Conservation (phyloP, 1,140 invertebrate genomes). For the Leptonema lineaticorne region DNA sequence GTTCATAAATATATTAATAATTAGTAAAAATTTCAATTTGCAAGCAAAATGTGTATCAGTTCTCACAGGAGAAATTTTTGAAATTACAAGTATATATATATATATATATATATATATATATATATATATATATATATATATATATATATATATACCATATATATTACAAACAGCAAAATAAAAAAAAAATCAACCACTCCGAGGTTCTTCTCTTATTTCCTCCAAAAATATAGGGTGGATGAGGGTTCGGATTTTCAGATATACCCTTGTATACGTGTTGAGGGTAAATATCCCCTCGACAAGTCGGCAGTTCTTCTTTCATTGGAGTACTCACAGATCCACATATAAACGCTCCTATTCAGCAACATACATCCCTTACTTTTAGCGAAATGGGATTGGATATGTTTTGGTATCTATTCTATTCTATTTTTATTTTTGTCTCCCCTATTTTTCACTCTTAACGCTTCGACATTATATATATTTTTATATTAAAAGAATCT, state of each 20-base stretch:
- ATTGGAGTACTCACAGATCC: slow-evolving; percentile 34
- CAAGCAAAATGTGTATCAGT: too few relatives aligned
- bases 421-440: too few relatives aligned
- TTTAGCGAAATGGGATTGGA: not conserved
- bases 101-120: not conserved
- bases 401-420: too few relatives aligned
- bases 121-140: not conserved
- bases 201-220: slow-evolving; percentile 12
- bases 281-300: slow-evolving; percentile 24
- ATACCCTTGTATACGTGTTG: slow-evolving; percentile 16
- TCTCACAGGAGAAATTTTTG: too few relatives aligned
- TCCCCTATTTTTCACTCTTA: too few relatives aligned
- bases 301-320: slow-evolving; percentile 26
- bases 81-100: not conserved
- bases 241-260: slow-evolving; percentile 13
- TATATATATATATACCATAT: not conserved
- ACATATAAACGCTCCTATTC: slow-evolving; percentile 22
- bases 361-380: slow-evolving; percentile 10
- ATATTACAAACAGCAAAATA: not conserved
- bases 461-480: too few relatives aligned
- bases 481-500: too few relatives aligned
- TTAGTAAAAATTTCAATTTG: too few relatives aligned
- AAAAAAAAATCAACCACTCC: slow-evolving; percentile 11
- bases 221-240: not conserved
- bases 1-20: too few relatives aligned